Conservation (phyloP, 2,888 invertebrate species). For the Megaustenia siamemsis region DNA sequence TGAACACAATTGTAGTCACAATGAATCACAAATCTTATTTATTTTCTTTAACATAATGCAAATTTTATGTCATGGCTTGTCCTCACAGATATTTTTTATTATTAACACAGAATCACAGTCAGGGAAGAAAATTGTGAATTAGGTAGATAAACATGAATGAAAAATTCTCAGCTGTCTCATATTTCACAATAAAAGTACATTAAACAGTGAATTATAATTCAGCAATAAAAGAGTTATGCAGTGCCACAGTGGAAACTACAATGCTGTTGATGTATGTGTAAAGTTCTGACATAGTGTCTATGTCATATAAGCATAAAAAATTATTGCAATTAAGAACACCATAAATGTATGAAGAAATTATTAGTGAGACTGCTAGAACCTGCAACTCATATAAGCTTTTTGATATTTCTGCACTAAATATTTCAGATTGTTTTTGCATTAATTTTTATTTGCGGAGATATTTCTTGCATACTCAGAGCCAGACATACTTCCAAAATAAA, state of each 20-base stretch:
- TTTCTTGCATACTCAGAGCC: no score
- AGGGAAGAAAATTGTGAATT: conserved; percentile 37
- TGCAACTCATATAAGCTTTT: no score
- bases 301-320: no score
- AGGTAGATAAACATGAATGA: conserved; percentile 23
- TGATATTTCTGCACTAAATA: not conserved
- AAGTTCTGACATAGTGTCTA: not conserved
- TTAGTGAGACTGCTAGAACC: no score
- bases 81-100: conserved; percentile 21
- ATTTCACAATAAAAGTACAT: conserved; percentile 25
- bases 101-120: conserved; percentile 23
- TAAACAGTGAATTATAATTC: conserved; percentile 1
- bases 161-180: conserved; percentile 35
- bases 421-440: no score
- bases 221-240: not conserved
- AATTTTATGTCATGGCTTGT: not conserved
- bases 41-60: no score
- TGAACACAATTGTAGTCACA: no score
- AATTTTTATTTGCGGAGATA: no score
- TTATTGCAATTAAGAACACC: no score
- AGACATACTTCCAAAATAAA: no score
- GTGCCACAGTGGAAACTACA: not conserved
- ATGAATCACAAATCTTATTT: no score
- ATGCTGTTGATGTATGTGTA: not conserved
- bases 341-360: no score